phyloP scores from a whole-genome alignment of 2,797 vertebrate species.

The Thamnophis elegans region DNA sequence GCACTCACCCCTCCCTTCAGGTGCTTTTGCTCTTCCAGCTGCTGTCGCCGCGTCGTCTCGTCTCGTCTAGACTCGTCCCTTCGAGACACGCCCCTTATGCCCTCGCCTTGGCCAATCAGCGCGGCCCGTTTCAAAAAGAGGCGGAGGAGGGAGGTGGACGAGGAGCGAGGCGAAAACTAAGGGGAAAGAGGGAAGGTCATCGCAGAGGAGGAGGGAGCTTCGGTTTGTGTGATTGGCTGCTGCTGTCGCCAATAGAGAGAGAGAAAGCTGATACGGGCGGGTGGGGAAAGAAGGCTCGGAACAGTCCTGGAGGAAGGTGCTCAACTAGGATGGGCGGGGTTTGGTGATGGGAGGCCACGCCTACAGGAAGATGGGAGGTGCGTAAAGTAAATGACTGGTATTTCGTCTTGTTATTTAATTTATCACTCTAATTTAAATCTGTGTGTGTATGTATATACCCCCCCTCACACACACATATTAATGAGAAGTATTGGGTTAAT shows the following conservation, averaged over 20 bases:
- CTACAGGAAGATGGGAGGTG: not conserved
- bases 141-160: not conserved
- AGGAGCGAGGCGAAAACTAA: not conserved
- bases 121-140: not conserved
- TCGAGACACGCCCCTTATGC: not conserved
- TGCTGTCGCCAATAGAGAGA: not conserved
- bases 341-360: not conserved
- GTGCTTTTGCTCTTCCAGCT: not conserved
- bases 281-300: not conserved
- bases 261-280: not conserved
- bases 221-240: not conserved
- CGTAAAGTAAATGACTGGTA: not conserved
- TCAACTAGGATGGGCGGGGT: not conserved
- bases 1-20: conserved; percentile 13
- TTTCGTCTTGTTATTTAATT: not conserved
- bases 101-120: not conserved
- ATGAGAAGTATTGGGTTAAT: not conserved
- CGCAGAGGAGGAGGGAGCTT: not conserved
- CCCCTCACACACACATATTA: not conserved
- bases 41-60: not conserved
- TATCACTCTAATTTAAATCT: not conserved
- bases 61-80: not conserved
- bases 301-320: not conserved
- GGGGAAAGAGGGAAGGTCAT: not conserved
- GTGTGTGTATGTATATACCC: not conserved